These are phyloP conservation scores for Muschampia plurimacula DNA, from an alignment of 2,888 invertebrate genomes.

Conservation along the genomic window DNA sequence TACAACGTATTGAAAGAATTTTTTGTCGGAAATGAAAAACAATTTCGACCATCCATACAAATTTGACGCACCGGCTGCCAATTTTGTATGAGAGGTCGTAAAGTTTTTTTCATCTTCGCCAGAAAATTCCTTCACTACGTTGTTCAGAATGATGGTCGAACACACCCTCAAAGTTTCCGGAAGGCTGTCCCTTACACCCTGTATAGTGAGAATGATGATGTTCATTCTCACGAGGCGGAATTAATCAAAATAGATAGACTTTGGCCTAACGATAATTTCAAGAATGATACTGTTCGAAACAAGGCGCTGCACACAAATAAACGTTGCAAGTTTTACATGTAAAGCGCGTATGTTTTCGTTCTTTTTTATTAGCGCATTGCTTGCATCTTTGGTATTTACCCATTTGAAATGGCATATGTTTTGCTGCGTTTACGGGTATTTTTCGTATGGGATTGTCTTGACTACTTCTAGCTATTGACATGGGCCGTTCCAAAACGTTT, in stretches of 20 bases:
- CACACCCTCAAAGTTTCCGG: constrained; percentile 4
- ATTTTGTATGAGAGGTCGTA: constrained; percentile 1
- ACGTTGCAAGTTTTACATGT: constrained; percentile 6
- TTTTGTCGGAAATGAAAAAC: constrained; percentile 3
- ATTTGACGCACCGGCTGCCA: constrained; percentile 1
- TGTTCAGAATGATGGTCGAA: constrained; percentile 2
- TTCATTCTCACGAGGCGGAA: constrained; percentile 8
- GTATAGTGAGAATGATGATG: constrained; percentile 10
- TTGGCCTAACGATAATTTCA: constrained; percentile 8
- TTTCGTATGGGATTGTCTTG: constrained; percentile 25
- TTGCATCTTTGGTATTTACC: constrained; percentile 10
- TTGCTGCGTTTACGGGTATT: constrained; percentile 21
- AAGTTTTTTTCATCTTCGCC: neutral
- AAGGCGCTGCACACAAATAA: constrained; percentile 8
- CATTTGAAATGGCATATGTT: constrained; percentile 26
- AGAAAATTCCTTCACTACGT: neutral
- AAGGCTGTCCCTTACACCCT: constrained; percentile 14
- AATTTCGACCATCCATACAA: constrained; percentile 2
- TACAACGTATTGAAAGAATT: constrained; percentile 3
- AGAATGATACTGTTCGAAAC: constrained; percentile 8
- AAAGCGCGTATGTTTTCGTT: constrained; percentile 6
- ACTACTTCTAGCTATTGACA: constrained; percentile 7
- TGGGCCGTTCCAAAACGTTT: constrained; percentile 13
- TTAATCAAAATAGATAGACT: constrained; percentile 8
- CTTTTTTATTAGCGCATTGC: constrained; percentile 2